phyloP scores from a whole-genome alignment of 1,140 invertebrate genomes.

The Trissolcus basalis region DNA sequence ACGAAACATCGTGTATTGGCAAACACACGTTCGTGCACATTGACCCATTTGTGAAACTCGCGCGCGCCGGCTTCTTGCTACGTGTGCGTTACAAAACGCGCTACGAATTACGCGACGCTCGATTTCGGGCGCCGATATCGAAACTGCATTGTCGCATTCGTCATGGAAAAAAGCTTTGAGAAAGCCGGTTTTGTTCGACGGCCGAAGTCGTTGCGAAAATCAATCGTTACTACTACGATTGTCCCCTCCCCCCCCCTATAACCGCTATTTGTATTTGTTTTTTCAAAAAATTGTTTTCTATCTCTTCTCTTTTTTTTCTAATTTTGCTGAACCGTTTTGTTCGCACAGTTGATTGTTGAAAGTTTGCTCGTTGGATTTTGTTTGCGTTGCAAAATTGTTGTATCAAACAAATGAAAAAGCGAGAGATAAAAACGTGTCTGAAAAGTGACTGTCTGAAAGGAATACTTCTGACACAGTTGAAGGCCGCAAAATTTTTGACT shows the following conservation, averaged over 20 bases:
- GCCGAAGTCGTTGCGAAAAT: constrained; percentile 19
- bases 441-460: no score
- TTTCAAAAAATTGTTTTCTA: neutral
- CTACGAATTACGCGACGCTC: constrained; percentile 45
- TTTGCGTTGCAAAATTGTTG: no score
- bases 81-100: constrained; percentile 41
- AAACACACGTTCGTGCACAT: constrained; percentile 34
- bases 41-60: constrained; percentile 56
- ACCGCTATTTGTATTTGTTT: neutral
- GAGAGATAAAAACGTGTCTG: no score
- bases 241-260: neutral
- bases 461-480: neutral
- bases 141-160: constrained; percentile 35
- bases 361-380: no score
- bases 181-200: constrained; percentile 28
- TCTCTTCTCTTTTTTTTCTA: neutral
- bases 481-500: constrained; percentile 2
- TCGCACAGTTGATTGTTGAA: neutral
- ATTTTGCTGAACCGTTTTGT: neutral
- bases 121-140: constrained; percentile 40
- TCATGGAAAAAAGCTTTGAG: constrained; percentile 29
- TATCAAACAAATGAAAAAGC: neutral
- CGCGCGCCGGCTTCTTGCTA: constrained; percentile 22
- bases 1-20: constrained; percentile 37
- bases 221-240: no score